Percentiles rank a stretch among this genome's conserved stretches.
phyloP scores from a whole-genome alignment of 2,113 vertebrate genomes.

The Xenus cinereus region DNA sequence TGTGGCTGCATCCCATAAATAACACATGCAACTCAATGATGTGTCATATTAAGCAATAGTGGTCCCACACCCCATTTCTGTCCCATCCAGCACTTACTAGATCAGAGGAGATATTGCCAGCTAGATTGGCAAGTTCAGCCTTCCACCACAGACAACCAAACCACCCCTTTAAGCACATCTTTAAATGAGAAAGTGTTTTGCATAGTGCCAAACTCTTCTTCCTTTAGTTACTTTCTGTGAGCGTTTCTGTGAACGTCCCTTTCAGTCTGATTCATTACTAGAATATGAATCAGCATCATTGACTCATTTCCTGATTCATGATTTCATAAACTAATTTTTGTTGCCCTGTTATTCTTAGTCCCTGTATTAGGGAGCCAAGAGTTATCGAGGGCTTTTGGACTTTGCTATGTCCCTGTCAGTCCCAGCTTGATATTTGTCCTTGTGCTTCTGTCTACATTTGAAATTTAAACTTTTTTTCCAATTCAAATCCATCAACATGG shows the following conservation, averaged over 20 bases:
- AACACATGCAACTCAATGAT: neutral
- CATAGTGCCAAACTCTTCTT: neutral
- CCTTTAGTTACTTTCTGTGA: neutral
- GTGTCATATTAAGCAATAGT: neutral
- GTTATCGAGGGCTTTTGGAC: neutral
- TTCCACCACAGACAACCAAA: neutral
- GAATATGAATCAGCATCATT: slow-evolving; percentile 26
- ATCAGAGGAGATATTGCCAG: neutral
- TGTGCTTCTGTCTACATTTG: neutral
- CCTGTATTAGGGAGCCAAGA: neutral
- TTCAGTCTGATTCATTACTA: neutral
- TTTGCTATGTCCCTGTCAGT: neutral
- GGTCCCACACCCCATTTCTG: neutral
- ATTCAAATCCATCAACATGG: neutral
- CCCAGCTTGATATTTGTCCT: neutral
- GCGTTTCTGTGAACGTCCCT: neutral
- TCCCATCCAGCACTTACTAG: neutral
- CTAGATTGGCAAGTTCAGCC: neutral
- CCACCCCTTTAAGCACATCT: neutral
- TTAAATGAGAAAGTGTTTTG: neutral
- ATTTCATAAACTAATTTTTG: neutral
- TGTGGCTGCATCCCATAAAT: neutral
- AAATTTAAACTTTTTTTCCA: neutral
- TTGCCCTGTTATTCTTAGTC: neutral
- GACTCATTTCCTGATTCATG: slow-evolving; percentile 35